Base-by-base conservation (phyloP, 2,797 vertebrate genomes). In the Tenualosa thibaudeaui region DNA sequence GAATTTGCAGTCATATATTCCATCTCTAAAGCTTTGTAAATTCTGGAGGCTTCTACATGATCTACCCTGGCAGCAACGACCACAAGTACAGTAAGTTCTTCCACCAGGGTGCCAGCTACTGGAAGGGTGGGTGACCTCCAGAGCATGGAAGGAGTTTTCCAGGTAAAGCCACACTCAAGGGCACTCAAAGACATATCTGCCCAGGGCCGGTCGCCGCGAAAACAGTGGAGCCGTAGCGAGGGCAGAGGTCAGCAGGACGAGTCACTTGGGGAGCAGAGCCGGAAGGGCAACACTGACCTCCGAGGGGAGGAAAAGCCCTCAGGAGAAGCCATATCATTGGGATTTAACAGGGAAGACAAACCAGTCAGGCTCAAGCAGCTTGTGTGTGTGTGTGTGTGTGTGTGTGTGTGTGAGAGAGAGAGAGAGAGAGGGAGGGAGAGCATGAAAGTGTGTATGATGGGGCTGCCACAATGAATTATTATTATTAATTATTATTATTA, bases 121-220 rank as follows among this genome's bases (percentile, higher is more conserved):
- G 94, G 92, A 93, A 94, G 89, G n/a, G n/a, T n/a, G n/a, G n/a
- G n/a, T n/a, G n/a, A n/a, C n/a, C n/a, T n/a, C n/a, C 84, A 95
- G 89, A 86, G 96, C 95, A 37, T 93, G 94, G 65, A 94, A 95
- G 86, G 92, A 94, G 86, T 92, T 92, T 12, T 92, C 92, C 90
- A 95, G 95, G 95, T 96, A 17, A 78, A 2, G 17, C 71, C 37
- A 78, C 26, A 37, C 65, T 31, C 31, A 31, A 31, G 31, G 31
- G 31, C 31, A 31, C 31, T 31, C 71, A 78, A 78, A 46, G 40
- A 78, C 13, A 40, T 10, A 40, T 17, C 26, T 19, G 37, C 71
- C 40, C 71, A 22, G 17, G 17, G 40, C 71, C 17, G 71, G 37
- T 22, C 71, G 2, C 37, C 19, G 10, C 40, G 71, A 9, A 46